Evolutionary conservation across 1,140 invertebrate genomes (phyloP).

Genomic region (Aphis craccivora): DNA sequence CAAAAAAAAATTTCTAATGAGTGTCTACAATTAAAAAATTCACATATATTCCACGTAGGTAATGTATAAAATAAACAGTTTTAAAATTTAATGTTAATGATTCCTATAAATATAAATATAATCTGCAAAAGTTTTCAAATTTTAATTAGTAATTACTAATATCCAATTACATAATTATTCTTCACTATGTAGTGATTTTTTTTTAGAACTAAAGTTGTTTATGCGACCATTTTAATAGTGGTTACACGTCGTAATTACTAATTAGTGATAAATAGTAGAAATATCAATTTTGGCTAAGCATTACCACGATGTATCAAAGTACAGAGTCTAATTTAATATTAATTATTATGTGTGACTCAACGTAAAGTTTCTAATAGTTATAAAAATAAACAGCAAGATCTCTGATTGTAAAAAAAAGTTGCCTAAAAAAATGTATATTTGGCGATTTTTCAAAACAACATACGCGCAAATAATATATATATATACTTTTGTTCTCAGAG

Average conservation of each 20-base stretch:
- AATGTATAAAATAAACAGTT: no score
- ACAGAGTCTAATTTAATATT: neutral
- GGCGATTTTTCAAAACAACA: neutral
- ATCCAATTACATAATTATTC: neutral
- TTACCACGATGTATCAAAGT: neutral
- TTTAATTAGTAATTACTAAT: neutral
- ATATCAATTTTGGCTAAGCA: neutral
- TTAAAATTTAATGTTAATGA: no score
- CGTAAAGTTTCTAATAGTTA: neutral
- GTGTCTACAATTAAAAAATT: neutral
- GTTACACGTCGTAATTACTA: neutral
- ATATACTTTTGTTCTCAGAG: neutral
- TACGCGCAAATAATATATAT: neutral
- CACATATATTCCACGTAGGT: neutral
- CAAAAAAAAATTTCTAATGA: neutral
- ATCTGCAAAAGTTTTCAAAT: neutral
- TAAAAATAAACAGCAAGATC: neutral
- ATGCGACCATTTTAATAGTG: neutral
- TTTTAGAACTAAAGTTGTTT: neutral
- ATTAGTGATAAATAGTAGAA: neutral
- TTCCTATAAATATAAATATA: no score
- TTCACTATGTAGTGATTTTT: no score
- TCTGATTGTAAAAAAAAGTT: neutral
- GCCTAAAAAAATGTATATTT: neutral
- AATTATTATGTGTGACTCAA: neutral